phyloP scores from a whole-genome alignment of 2,888 invertebrate species.

The Esperia sulphurella region DNA sequence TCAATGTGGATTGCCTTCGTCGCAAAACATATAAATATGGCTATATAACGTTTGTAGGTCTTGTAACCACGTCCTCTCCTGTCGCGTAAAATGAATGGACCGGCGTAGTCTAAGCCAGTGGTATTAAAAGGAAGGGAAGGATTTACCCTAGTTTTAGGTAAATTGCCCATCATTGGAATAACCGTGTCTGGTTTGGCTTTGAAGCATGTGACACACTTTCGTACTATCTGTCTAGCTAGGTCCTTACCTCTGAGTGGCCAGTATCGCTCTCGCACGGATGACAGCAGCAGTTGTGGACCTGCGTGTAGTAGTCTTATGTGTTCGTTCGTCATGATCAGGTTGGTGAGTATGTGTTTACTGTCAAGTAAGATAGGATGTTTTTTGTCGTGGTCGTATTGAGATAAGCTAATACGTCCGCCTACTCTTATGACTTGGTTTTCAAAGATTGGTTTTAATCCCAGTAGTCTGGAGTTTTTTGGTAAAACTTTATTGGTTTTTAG shows the following conservation, averaged over 20 bases:
- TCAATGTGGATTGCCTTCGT: slow-evolving; percentile 20
- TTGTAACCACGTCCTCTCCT: slow-evolving; percentile 18
- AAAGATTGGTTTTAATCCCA: not conserved
- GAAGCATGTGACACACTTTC: slow-evolving; percentile 7
- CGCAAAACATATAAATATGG: slow-evolving; percentile 19
- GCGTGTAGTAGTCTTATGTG: slow-evolving; percentile 20
- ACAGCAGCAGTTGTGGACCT: slow-evolving; percentile 18
- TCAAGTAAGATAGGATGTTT: slow-evolving; percentile 18
- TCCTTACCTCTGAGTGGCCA: slow-evolving; percentile 12
- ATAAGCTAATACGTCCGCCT: not conserved
- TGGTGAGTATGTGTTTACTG: slow-evolving; percentile 7
- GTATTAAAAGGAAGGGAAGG: slow-evolving; percentile 2
- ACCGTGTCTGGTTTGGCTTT: not conserved
- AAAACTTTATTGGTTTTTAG: not conserved
- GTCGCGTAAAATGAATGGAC: slow-evolving; percentile 13
- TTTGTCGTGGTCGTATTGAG: not conserved
- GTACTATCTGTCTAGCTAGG: slow-evolving; percentile 2
- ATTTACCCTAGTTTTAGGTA: slow-evolving; percentile 5
- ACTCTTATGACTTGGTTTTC: not conserved
- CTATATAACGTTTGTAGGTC: slow-evolving; percentile 12
- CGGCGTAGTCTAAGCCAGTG: slow-evolving; percentile 19
- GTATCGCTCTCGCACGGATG: slow-evolving; percentile 10
- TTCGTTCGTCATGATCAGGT: slow-evolving; percentile 12
- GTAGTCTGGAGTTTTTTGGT: not conserved
- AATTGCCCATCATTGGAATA: slow-evolving; percentile 8